These are phyloP conservation scores for Eristalinus sepulchralis DNA, from an alignment of 2,888 invertebrate species.

Conservation along the genomic window DNA sequence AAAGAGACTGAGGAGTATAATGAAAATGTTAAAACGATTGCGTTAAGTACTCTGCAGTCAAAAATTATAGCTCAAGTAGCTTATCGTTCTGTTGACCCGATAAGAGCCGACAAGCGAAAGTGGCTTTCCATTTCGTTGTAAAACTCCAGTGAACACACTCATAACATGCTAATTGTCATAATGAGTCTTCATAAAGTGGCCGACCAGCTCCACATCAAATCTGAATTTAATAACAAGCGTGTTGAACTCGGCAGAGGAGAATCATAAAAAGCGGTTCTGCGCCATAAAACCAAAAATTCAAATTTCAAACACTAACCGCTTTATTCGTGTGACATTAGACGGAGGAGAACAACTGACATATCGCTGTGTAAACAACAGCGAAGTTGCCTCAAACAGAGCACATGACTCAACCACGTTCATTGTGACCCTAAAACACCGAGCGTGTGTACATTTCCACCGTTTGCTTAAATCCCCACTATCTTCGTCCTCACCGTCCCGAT, in stretches of 20 bases:
- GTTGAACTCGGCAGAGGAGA: neutral
- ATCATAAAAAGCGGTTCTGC: neutral
- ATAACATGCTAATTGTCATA: conserved; percentile 35
- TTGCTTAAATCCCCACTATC: conserved; percentile 10
- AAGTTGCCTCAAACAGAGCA: neutral
- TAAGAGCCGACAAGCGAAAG: conserved; percentile 41
- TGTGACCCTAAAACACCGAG: conserved; percentile 33
- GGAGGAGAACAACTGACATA: conserved; percentile 19
- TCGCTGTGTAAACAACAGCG: conserved; percentile 18
- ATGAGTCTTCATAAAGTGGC: neutral
- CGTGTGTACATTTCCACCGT: conserved; percentile 31
- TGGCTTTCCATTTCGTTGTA: conserved; percentile 37
- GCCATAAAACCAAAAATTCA: neutral
- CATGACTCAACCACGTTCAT: conserved; percentile 53
- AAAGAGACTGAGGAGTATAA: neutral
- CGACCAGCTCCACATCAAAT: neutral
- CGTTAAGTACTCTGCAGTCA: neutral
- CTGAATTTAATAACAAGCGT: neutral
- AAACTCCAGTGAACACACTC: neutral
- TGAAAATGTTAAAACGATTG: neutral
- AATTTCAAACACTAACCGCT: neutral
- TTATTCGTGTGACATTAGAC: conserved; percentile 16
- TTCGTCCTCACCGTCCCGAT: conserved; percentile 6
- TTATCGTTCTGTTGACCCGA: conserved; percentile 18
- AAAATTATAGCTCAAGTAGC: conserved; percentile 8